A percentile compares a stretch with the other conserved stretches of the same genome.
Conservation (phyloP, 2,113 vertebrate species). For the Pagrus major region DNA sequence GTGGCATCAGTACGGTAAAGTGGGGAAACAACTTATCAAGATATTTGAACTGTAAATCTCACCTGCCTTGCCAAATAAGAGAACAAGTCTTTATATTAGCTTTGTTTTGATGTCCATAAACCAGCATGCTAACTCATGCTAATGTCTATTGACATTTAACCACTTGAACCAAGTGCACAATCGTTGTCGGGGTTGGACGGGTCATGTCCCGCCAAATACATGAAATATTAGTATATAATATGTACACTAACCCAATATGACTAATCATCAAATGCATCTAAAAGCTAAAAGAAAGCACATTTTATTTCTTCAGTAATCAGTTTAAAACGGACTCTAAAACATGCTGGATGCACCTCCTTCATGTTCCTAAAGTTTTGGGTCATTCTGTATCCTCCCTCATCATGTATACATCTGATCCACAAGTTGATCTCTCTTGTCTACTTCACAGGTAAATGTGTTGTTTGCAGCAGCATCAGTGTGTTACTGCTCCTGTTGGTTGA, state of each 20-base stretch:
- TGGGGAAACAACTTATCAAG: not conserved
- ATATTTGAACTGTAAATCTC: conserved; percentile 1
- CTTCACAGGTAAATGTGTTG: not conserved
- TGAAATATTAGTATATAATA: too few species aligned
- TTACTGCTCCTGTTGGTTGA: not conserved
- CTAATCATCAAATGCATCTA: not conserved
- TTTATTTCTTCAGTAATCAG: not conserved
- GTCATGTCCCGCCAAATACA: too few species aligned
- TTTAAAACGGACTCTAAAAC: not conserved
- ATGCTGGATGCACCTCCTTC: not conserved
- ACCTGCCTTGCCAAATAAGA: not conserved
- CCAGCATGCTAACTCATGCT: not conserved
- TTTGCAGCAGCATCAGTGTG: not conserved
- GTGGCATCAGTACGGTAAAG: not conserved
- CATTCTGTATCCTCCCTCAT: too few species aligned
- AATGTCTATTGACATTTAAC: not conserved
- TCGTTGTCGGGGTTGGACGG: not conserved
- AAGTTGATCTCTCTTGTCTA: too few species aligned
- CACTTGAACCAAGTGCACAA: too few species aligned
- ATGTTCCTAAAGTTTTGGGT: too few species aligned
- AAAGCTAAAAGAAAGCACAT: not conserved
- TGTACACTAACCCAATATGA: too few species aligned
- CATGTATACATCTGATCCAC: too few species aligned
- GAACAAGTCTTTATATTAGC: not conserved
- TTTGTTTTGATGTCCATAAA: not conserved